Percentiles rank a stretch among this genome's conserved stretches.
Conservation (phyloP, 2,797 vertebrate species). For the Potorous gilbertii region DNA sequence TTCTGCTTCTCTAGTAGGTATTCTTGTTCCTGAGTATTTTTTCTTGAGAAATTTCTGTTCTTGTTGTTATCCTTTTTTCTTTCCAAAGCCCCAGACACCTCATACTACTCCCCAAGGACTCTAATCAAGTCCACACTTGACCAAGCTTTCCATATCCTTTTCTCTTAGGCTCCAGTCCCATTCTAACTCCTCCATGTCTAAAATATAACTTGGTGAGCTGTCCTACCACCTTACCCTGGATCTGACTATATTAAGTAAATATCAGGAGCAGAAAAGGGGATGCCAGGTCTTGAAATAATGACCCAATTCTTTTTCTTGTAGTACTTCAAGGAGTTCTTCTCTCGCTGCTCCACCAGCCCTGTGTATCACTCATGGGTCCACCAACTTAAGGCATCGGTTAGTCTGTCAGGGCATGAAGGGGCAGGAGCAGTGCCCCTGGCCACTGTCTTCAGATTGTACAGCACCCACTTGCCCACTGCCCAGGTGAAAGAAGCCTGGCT, state of each 20-base stretch:
- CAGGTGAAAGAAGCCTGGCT: conserved; percentile 45
- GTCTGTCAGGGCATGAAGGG: conserved; percentile 30
- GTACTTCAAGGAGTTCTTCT: conserved; percentile 70
- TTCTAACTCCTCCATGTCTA: background rate
- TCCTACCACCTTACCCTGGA: background rate
- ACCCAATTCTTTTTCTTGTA: conserved; percentile 32
- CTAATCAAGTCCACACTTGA: background rate
- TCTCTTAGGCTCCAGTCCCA: background rate
- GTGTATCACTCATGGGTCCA: conserved; percentile 68
- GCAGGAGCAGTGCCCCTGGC: conserved; percentile 19
- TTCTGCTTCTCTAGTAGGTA: background rate
- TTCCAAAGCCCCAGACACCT: background rate
- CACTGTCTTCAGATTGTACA: conserved; percentile 30
- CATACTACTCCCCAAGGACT: background rate
- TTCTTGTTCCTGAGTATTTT: background rate
- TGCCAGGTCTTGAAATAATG: background rate
- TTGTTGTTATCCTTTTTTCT: background rate
- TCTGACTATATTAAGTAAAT: background rate
- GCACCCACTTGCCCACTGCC: conserved; percentile 31
- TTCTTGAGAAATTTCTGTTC: background rate
- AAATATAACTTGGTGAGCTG: background rate
- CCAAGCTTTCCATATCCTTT: background rate
- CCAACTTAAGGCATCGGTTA: conserved; percentile 61
- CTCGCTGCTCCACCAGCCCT: conserved; percentile 67
- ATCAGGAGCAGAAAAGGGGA: background rate